Evolutionary conservation across 1,140 invertebrate species (phyloP).

Genomic region (Phenacoccus solenopsis): DNA sequence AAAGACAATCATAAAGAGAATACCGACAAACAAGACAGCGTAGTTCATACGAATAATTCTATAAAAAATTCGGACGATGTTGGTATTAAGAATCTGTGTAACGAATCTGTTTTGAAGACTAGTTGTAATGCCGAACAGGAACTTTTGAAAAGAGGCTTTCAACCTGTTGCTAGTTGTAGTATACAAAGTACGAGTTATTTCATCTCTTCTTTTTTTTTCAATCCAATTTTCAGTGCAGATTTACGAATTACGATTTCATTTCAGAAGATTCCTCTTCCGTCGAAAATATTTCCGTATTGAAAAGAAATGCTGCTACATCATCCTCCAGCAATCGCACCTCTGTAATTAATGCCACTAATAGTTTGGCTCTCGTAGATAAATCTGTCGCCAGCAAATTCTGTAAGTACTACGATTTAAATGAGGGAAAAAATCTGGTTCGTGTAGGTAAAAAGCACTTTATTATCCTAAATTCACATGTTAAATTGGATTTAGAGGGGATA

Average conservation of each 20-base stretch:
- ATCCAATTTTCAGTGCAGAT: not conserved
- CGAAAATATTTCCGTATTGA: not conserved
- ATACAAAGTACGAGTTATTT: not conserved
- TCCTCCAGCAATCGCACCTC: not conserved
- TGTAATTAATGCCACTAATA: not conserved
- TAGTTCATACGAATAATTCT: too few relatives aligned
- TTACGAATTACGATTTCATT: not conserved
- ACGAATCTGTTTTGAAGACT: not conserved
- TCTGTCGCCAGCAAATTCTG: not conserved
- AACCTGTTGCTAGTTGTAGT: not conserved
- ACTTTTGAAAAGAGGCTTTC: not conserved
- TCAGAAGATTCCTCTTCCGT: not conserved
- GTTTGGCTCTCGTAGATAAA: not conserved
- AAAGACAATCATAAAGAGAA: too few relatives aligned
- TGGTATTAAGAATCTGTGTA: not conserved
- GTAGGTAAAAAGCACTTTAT: too few relatives aligned
- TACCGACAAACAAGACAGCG: too few relatives aligned
- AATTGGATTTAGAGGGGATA: too few relatives aligned
- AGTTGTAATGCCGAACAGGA: not conserved
- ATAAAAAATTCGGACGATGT: not conserved
- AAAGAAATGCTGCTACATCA: not conserved
- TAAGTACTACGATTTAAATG: too few relatives aligned
- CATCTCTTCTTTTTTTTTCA: too few relatives aligned
- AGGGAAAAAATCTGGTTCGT: too few relatives aligned
- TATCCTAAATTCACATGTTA: too few relatives aligned